Conservation (phyloP, 2,888 invertebrate genomes). For the Epirrhoe alternata region DNA sequence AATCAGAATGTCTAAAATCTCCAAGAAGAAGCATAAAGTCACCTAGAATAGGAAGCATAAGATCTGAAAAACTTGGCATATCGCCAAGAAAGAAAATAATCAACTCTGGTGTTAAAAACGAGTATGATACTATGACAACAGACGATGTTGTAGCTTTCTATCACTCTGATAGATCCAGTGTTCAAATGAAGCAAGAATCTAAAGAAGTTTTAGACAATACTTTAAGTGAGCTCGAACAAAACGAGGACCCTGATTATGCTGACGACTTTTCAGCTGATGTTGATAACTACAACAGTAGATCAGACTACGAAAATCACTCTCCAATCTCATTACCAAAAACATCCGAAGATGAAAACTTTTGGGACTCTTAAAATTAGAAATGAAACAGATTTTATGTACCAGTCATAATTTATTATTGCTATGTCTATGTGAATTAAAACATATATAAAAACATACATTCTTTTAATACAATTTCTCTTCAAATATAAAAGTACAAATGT, state of each 20-base stretch:
- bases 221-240: slow-evolving; percentile 48
- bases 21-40: slow-evolving; percentile 10
- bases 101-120: slow-evolving; percentile 9
- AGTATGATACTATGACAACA: slow-evolving; percentile 24
- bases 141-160: slow-evolving; percentile 59
- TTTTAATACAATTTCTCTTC: slow-evolving; percentile 61
- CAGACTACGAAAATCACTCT: slow-evolving; percentile 57
- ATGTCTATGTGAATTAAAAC: slow-evolving; percentile 48
- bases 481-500: slow-evolving; percentile 82
- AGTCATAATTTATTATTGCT: slow-evolving; percentile 71
- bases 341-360: slow-evolving; percentile 70
- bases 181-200: slow-evolving; percentile 52
- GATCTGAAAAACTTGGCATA: neutral
- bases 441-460: slow-evolving; percentile 57
- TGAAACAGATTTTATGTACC: slow-evolving; percentile 27
- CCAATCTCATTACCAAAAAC: slow-evolving; percentile 65
- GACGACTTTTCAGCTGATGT: slow-evolving; percentile 70
- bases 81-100: neutral
- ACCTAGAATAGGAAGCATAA: neutral
- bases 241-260: slow-evolving; percentile 49
- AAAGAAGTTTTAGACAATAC: slow-evolving; percentile 49
- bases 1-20: slow-evolving; percentile 8
- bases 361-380: slow-evolving; percentile 60
- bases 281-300: slow-evolving; percentile 65
- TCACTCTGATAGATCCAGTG: slow-evolving; percentile 53